Evolutionary conservation across 2,113 vertebrate genomes (phyloP).

Genomic region (Dermatemys mawii): DNA sequence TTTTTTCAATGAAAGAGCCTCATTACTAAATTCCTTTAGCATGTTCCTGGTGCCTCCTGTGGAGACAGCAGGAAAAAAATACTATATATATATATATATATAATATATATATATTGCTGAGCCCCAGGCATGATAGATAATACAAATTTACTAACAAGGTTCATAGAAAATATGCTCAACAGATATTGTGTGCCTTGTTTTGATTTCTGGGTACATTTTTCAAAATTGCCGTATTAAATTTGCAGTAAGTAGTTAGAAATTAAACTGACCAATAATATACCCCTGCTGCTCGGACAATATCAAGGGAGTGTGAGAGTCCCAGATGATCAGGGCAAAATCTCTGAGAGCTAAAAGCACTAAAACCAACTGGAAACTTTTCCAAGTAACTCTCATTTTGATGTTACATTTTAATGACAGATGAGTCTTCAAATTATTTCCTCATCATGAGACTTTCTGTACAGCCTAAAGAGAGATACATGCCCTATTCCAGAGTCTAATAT

Average conservation of each 20-base stretch:
- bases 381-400: background rate
- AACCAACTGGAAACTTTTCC: background rate
- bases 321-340: background rate
- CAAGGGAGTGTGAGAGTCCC: background rate
- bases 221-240: conserved; percentile 25
- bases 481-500: background rate
- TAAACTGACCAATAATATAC: background rate
- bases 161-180: background rate
- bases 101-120: conserved; percentile 42
- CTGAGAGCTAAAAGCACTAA: background rate
- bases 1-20: conserved; percentile 61
- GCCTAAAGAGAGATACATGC: background rate
- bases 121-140: conserved; percentile 24
- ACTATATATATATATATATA: conserved; percentile 35
- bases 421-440: background rate
- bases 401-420: background rate
- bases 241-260: background rate
- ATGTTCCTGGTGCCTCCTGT: conserved; percentile 32
- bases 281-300: background rate
- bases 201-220: conserved; percentile 23
- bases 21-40: conserved; percentile 64
- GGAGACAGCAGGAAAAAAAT: conserved; percentile 36
- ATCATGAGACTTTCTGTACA: background rate
- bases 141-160: background rate
- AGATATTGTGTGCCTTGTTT: conserved; percentile 27